Percentiles rank a stretch among this genome's conserved stretches.
Evolutionary conservation across 1,140 invertebrate genomes (phyloP).

Genomic region (Scaptomyza hsui): DNA sequence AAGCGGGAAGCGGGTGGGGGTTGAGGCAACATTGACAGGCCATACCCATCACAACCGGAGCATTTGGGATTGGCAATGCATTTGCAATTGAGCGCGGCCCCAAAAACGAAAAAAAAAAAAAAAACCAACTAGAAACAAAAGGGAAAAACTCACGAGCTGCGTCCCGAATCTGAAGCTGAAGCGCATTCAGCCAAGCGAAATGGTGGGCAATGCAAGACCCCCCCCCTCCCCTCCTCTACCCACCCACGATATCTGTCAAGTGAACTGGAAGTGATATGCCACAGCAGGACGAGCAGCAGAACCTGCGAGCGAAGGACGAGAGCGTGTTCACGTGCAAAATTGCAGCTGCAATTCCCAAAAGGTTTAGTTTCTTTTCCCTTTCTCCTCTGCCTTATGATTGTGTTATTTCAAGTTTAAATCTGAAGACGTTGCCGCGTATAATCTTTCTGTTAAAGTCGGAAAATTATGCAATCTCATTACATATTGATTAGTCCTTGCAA

Average conservation of each 20-base stretch:
- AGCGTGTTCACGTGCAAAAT: conserved; percentile 81
- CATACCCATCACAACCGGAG: conserved; percentile 30
- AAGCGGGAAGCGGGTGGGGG: neutral
- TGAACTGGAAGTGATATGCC: conserved; percentile 79
- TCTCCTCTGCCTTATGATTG: conserved; percentile 21
- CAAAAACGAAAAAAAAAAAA: conserved; percentile 2
- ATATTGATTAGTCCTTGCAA: too few species aligned
- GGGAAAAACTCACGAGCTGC: conserved; percentile 33
- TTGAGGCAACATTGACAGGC: conserved; percentile 24
- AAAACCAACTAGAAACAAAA: conserved; percentile 12
- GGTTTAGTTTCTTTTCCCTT: conserved; percentile 28
- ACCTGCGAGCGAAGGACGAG: conserved; percentile 44
- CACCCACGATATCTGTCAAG: conserved; percentile 68
- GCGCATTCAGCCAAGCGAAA: conserved; percentile 32
- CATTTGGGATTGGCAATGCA: conserved; percentile 46
- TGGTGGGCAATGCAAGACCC: conserved; percentile 37
- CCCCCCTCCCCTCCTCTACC: conserved; percentile 16
- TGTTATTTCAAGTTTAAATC: too few species aligned
- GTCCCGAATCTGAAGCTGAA: conserved; percentile 18
- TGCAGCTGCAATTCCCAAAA: conserved; percentile 72
- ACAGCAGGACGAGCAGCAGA: conserved; percentile 6
- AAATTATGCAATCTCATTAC: too few species aligned
- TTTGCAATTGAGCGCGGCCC: conserved; percentile 40
- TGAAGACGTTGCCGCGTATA: too few species aligned
- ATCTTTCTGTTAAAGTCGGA: too few species aligned